These are phyloP conservation scores for Sarcophaga variegata DNA, from an alignment of 2,888 invertebrate genomes.

Conservation along the genomic window DNA sequence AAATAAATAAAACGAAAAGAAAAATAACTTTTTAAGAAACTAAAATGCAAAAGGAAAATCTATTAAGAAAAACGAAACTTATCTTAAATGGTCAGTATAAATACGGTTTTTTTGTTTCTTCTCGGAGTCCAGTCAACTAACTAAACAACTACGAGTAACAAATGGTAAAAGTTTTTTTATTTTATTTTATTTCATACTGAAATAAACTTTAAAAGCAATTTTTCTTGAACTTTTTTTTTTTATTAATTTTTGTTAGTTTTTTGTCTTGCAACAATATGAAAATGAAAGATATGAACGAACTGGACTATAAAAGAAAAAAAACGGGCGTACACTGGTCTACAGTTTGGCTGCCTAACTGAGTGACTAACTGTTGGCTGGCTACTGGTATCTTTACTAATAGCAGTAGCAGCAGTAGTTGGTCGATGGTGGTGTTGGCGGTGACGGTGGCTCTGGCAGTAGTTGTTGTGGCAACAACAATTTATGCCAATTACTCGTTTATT, in stretches of 20 bases:
- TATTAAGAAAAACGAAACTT: conserved; percentile 18
- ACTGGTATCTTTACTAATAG: neutral
- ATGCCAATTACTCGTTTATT: conserved; percentile 69
- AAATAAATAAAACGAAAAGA: too few species aligned
- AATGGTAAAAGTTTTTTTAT: neutral
- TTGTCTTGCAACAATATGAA: conserved; percentile 13
- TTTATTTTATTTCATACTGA: conserved; percentile 16
- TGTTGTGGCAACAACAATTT: conserved; percentile 55
- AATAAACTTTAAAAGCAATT: conserved; percentile 57
- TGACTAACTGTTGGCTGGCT: neutral
- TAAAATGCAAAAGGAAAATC: too few species aligned
- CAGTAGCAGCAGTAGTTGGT: neutral
- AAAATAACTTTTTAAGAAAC: too few species aligned
- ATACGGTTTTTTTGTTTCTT: conserved; percentile 19
- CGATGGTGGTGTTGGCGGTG: conserved; percentile 19
- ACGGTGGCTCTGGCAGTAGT: conserved; percentile 2
- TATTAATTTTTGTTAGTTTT: neutral
- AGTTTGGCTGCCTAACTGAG: neutral
- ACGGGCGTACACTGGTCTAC: conserved; percentile 56
- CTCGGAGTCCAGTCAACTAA: too few species aligned
- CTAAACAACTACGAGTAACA: conserved; percentile 22
- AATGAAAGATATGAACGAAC: neutral
- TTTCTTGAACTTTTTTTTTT: conserved; percentile 36
- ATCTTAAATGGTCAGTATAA: conserved; percentile 65
- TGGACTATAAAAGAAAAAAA: conserved; percentile 22